phyloP scores from a whole-genome alignment of 2,888 invertebrate genomes.

The Cremastinae sp. region DNA sequence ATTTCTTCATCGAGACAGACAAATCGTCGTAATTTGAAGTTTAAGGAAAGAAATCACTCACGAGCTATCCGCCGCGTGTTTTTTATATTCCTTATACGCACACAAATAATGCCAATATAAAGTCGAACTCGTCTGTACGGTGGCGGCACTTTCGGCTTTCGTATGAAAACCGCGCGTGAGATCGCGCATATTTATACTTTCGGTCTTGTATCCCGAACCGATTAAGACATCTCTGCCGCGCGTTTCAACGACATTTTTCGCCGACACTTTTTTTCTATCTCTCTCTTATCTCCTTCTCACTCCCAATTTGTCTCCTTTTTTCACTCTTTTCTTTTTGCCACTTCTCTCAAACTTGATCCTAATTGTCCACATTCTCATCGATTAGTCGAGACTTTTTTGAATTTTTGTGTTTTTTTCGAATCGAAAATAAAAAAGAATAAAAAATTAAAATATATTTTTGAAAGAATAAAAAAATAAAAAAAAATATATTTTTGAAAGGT shows the following conservation, averaged over 20 bases:
- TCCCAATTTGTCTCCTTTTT: constrained; percentile 12
- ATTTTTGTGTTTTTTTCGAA: too few relatives aligned
- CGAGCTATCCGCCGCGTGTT: constrained; percentile 28
- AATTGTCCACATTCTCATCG: constrained; percentile 48
- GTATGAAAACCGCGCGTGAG: constrained; percentile 39
- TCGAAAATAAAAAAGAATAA: too few relatives aligned
- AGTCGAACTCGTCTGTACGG: constrained; percentile 13
- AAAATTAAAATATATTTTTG: too few relatives aligned
- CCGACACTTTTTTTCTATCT: constrained; percentile 38
- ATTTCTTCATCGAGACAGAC: constrained; percentile 27
- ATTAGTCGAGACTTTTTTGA: too few relatives aligned
- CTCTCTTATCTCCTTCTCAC: constrained; percentile 21
- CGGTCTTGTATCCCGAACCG: constrained; percentile 51
- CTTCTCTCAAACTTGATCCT: constrained; percentile 54
- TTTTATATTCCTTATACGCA: constrained; percentile 8
- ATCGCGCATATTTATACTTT: constrained; percentile 47
- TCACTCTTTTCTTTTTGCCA: constrained; percentile 13
- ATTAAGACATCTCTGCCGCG: constrained; percentile 60
- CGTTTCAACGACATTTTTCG: constrained; percentile 61
- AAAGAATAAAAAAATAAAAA: too few relatives aligned
- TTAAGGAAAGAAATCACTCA: constrained; percentile 55
- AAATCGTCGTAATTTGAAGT: constrained; percentile 56
- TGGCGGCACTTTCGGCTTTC: constrained; percentile 49
- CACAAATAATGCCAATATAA: constrained; percentile 4
- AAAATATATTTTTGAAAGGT: too few relatives aligned